These are phyloP conservation scores for Galerucella calmariensis DNA, from an alignment of 2,888 invertebrate species.

Conservation along the genomic window DNA sequence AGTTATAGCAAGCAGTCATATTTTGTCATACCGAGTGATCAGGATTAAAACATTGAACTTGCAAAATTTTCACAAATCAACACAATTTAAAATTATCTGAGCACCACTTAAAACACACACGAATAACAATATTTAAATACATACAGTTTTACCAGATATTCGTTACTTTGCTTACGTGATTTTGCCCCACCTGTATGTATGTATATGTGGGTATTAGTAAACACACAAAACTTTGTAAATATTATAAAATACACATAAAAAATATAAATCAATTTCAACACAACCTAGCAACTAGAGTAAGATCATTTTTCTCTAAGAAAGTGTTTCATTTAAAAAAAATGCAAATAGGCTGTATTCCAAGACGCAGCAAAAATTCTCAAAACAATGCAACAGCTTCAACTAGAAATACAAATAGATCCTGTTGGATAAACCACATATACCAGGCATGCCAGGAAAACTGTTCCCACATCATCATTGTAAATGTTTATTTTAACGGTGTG, in stretches of 20 bases:
- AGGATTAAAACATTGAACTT: conserved; percentile 65
- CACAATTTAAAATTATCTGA: conserved; percentile 65
- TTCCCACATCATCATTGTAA: too few species aligned
- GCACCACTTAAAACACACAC: conserved; percentile 66
- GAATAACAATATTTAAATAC: conserved; percentile 66
- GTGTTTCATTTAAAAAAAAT: not conserved
- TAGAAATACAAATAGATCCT: not conserved
- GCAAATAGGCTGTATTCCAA: not conserved
- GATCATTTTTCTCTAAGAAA: conserved; percentile 57
- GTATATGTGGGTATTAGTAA: conserved; percentile 67
- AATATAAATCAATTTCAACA: conserved; percentile 56
- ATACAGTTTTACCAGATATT: conserved; percentile 67
- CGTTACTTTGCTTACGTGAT: conserved; percentile 67
- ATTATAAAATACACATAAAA: conserved; percentile 60
- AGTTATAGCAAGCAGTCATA: conserved; percentile 62
- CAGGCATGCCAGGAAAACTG: too few species aligned
- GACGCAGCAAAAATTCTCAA: not conserved
- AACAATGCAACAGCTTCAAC: not conserved
- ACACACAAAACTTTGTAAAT: conserved; percentile 59
- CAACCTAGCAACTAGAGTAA: conserved; percentile 60
- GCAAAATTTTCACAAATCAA: conserved; percentile 65
- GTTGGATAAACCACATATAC: too few species aligned
- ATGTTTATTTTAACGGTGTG: too few species aligned
- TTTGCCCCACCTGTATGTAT: conserved; percentile 67
- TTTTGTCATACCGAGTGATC: conserved; percentile 63